These are phyloP conservation scores for Aegotheles bennettii DNA, from an alignment of 2,113 vertebrate species.

Conservation along the genomic window DNA sequence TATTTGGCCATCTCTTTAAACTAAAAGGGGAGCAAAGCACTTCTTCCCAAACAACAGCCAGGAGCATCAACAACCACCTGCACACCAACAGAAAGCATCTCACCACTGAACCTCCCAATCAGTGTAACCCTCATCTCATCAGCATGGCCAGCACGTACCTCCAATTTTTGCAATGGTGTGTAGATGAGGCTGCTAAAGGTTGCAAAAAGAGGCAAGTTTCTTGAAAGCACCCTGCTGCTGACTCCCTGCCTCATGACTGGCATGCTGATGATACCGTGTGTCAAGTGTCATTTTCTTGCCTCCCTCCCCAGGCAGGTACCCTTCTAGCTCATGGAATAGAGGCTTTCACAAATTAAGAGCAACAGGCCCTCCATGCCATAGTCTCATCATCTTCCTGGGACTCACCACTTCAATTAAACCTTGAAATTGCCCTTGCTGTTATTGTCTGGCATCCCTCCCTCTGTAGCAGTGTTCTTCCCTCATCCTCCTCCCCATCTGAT, in stretches of 20 bases:
- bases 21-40: not conserved
- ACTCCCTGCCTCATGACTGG: not conserved
- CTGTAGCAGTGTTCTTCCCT: not conserved
- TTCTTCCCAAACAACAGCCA: not conserved
- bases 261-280: not conserved
- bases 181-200: not conserved
- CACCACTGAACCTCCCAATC: not conserved
- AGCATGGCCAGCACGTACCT: not conserved
- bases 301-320: not conserved
- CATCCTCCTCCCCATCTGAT: not conserved
- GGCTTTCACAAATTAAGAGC: not conserved
- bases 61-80: not conserved
- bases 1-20: not conserved
- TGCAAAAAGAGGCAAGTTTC: not conserved
- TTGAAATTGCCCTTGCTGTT: not conserved
- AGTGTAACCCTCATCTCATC: not conserved
- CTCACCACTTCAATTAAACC: not conserved
- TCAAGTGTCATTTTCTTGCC: not conserved
- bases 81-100: not conserved
- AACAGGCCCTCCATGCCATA: not conserved
- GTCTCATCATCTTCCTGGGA: accelerated
- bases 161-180: accelerated
- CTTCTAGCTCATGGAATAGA: not conserved
- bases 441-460: not conserved
- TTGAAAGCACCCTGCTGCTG: conserved; percentile 19